Evolutionary conservation across 2,113 vertebrate genomes (phyloP).

Genomic region (Tragulus kanchil): DNA sequence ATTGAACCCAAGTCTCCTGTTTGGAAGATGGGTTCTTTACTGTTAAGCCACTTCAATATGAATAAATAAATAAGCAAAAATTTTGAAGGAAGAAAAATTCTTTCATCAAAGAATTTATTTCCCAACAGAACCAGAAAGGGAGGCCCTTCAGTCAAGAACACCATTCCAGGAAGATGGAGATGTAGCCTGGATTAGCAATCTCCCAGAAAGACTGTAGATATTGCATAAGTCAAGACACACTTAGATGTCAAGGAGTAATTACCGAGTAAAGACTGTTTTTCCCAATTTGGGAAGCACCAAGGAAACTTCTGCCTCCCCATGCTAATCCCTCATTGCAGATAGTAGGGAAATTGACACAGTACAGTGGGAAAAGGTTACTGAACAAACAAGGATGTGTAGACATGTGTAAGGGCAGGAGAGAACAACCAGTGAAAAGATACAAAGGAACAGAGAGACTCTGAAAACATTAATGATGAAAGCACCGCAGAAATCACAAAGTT

Average conservation of each 20-base stretch:
- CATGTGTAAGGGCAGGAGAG: too few species aligned
- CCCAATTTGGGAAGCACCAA: not conserved
- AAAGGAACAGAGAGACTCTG: not conserved
- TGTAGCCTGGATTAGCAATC: not conserved
- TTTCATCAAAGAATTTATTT: not conserved
- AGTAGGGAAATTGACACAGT: not conserved
- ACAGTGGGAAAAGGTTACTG: not conserved
- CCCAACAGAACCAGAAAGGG: not conserved
- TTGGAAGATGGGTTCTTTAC: not conserved
- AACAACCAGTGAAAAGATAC: not conserved
- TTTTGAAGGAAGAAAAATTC: not conserved
- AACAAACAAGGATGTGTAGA: not conserved
- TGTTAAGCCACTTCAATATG: accelerated
- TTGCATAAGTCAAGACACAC: conserved; percentile 8
- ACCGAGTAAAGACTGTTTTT: conserved; percentile 1
- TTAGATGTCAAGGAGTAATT: conserved; percentile 9
- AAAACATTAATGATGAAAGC: not conserved
- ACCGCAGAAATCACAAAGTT: not conserved
- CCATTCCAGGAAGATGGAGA: not conserved
- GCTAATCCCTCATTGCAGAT: not conserved
- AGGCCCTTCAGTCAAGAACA: not conserved
- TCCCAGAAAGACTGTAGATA: not conserved
- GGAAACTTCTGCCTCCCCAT: not conserved
- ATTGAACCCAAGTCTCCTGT: not conserved
- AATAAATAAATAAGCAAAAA: not conserved